Evolutionary conservation across 2,113 vertebrate species (phyloP).

Genomic region (Chionomys nivalis): DNA sequence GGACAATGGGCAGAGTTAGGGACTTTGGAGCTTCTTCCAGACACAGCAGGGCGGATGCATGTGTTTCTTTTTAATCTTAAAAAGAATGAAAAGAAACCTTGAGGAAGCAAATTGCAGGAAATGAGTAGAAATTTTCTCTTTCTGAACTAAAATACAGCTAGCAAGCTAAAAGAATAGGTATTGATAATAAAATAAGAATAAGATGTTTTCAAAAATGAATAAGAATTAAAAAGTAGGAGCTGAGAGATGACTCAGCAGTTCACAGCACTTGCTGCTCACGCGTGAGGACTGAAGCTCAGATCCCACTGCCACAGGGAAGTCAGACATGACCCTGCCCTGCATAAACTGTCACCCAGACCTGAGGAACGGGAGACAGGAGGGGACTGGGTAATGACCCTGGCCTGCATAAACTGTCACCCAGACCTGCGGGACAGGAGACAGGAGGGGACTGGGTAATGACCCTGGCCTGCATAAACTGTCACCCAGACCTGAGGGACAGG

Average conservation of each 20-base stretch:
- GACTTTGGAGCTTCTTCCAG: too few relatives aligned
- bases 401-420: too few relatives aligned
- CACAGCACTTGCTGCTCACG: not conserved
- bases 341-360: too few relatives aligned
- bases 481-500: too few relatives aligned
- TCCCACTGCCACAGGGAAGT: not conserved
- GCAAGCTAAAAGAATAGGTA: not conserved
- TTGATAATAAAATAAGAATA: constrained; percentile 54
- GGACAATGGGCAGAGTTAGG: not conserved
- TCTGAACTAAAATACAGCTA: not conserved
- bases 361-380: too few relatives aligned
- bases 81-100: not conserved
- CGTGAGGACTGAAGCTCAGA: not conserved
- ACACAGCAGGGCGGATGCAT: not conserved
- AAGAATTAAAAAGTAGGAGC: not conserved
- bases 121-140: not conserved
- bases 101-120: not conserved
- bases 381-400: too few relatives aligned
- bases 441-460: too few relatives aligned
- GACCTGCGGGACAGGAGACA: too few relatives aligned
- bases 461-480: too few relatives aligned
- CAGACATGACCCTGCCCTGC: too few relatives aligned
- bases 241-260: not conserved
- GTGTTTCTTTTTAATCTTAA: not conserved
- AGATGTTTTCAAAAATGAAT: constrained; percentile 10